These are phyloP conservation scores for Dinocampus coccinellae DNA, from an alignment of 2,888 invertebrate genomes.

Conservation along the genomic window DNA sequence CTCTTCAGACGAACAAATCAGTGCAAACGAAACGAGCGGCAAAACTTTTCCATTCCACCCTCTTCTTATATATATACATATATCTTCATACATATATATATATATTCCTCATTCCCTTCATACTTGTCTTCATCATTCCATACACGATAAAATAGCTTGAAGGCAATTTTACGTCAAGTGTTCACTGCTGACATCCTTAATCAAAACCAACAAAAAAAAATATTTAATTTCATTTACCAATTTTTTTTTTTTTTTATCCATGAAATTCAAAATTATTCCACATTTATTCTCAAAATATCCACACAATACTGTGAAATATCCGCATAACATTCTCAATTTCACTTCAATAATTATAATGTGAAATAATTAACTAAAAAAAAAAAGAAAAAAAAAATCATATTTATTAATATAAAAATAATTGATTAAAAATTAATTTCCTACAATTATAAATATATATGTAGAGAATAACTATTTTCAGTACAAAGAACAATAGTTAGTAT, in stretches of 20 bases:
- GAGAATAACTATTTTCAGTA: constrained; percentile 10
- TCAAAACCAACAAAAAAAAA: constrained; percentile 40
- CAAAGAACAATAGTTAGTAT: constrained; percentile 27
- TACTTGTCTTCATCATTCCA: constrained; percentile 9
- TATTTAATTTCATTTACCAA: background rate
- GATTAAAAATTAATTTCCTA: background rate
- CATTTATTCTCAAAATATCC: too few species aligned
- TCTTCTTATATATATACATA: constrained; percentile 12
- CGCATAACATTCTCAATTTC: background rate
- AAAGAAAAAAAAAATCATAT: background rate
- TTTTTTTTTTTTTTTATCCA: background rate
- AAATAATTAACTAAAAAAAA: background rate
- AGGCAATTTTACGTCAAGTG: constrained; percentile 60
- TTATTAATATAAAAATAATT: background rate
- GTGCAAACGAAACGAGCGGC: constrained; percentile 52
- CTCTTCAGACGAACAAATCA: constrained; percentile 52
- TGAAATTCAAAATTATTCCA: too few species aligned
- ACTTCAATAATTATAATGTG: too few species aligned
- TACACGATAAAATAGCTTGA: constrained; percentile 42
- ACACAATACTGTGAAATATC: background rate
- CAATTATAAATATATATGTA: constrained; percentile 6
- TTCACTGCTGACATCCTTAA: constrained; percentile 58
- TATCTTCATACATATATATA: constrained; percentile 12
- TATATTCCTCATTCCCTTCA: background rate
- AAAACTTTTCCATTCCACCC: constrained; percentile 38